Conservation (phyloP, 2,113 vertebrate genomes). For the Xenus cinereus region DNA sequence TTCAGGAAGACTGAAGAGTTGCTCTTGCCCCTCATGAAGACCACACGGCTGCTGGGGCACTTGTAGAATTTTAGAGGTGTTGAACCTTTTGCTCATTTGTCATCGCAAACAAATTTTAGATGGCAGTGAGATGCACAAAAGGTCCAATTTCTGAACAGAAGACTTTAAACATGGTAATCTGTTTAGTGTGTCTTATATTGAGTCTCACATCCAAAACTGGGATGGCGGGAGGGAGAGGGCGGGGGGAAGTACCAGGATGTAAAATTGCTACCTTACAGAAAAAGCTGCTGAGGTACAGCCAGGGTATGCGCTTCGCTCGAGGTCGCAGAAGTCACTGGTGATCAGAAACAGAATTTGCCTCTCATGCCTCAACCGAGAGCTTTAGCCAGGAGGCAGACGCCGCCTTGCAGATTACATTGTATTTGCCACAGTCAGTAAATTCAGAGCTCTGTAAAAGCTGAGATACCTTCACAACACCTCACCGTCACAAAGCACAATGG, state of each 20-base stretch:
- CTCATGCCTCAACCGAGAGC: not conserved
- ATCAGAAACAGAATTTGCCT: not conserved
- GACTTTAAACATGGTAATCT: not conserved
- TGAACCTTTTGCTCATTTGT: not conserved
- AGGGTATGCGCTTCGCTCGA: accelerated
- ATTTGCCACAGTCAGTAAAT: not conserved
- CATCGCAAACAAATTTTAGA: not conserved
- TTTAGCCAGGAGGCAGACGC: not conserved
- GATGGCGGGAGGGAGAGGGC: too few species aligned
- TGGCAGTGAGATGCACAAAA: not conserved
- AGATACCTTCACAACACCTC: not conserved
- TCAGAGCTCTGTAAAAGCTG: not conserved
- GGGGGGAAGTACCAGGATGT: not conserved
- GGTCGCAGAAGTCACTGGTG: not conserved
- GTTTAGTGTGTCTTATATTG: accelerated
- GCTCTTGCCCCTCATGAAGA: not conserved
- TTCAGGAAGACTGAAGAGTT: not conserved
- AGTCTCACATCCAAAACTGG: not conserved
- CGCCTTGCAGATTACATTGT: not conserved
- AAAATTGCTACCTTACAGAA: not conserved
- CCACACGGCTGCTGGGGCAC: not conserved
- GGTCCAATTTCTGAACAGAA: not conserved
- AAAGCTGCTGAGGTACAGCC: not conserved
- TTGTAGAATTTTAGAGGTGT: accelerated
- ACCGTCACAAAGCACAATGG: not conserved